These are phyloP conservation scores for Microcebus tavaratra DNA, from an alignment of 2,113 vertebrate genomes.

Conservation along the genomic window DNA sequence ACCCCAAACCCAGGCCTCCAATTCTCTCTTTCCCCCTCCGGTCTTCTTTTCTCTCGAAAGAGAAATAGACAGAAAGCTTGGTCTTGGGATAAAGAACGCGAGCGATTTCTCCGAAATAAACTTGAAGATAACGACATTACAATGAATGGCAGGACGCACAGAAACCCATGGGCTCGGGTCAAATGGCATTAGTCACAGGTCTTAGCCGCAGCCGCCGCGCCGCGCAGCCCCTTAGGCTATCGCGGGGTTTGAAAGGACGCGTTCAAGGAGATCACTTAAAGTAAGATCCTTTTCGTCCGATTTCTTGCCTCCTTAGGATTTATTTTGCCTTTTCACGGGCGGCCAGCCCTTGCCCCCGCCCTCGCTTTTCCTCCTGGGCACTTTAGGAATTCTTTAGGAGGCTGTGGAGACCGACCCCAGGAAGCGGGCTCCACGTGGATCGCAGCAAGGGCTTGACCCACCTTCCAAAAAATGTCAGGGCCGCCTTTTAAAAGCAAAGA, in stretches of 20 bases:
- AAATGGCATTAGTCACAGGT: conserved; percentile 93
- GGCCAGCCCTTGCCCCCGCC: conserved; percentile 55
- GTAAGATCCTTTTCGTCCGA: conserved; percentile 85
- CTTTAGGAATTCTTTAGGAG: conserved; percentile 80
- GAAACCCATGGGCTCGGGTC: conserved; percentile 85
- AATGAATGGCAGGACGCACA: conserved; percentile 88
- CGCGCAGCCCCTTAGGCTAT: conserved; percentile 77
- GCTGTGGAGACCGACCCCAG: conserved; percentile 66
- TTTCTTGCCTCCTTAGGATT: conserved; percentile 82
- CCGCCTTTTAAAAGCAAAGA: conserved; percentile 72
- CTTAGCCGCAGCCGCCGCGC: conserved; percentile 84
- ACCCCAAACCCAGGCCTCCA: not conserved
- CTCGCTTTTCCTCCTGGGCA: conserved; percentile 71
- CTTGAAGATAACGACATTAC: conserved; percentile 88
- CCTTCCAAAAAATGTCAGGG: conserved; percentile 77
- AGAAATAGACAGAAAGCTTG: conserved; percentile 19
- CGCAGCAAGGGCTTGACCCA: conserved; percentile 85
- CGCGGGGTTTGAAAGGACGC: conserved; percentile 83
- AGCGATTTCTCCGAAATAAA: conserved; percentile 87
- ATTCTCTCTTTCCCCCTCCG: not conserved
- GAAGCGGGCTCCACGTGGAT: conserved; percentile 85
- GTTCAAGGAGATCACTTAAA: conserved; percentile 84
- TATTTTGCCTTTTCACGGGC: conserved; percentile 81
- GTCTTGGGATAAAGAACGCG: conserved; percentile 64
- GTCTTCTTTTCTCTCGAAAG: not conserved